A percentile compares a stretch with the other conserved stretches of the same genome.
Evolutionary conservation across 2,113 vertebrate species (phyloP).

Genomic region (Myxocyprinus asiaticus): DNA sequence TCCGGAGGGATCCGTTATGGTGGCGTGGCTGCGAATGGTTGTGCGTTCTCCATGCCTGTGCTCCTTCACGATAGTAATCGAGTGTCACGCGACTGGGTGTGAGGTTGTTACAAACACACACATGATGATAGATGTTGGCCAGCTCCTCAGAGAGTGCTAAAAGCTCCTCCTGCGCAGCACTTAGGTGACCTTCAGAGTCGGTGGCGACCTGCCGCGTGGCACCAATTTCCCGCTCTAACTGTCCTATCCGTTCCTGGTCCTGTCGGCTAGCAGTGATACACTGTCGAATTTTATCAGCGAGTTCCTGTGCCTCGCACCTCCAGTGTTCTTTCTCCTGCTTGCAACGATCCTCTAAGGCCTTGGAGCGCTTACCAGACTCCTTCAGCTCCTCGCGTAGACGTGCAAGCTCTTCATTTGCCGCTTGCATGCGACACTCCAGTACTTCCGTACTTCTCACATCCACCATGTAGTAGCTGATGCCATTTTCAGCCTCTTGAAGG

Average conservation of each 20-base stretch:
- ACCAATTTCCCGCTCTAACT: conserved; percentile 79
- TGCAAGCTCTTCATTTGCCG: conserved; percentile 70
- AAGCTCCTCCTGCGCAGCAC: conserved; percentile 81
- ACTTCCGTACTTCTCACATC: conserved; percentile 74
- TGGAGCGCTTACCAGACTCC: conserved; percentile 69
- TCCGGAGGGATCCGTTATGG: conserved; percentile 59
- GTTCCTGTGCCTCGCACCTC: conserved; percentile 73
- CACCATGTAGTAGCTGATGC: conserved; percentile 69
- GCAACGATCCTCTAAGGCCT: conserved; percentile 71
- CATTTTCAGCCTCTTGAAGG: conserved; percentile 29
- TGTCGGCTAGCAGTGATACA: conserved; percentile 75
- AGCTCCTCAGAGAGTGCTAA: conserved; percentile 82
- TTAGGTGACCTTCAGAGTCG: conserved; percentile 78
- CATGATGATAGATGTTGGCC: conserved; percentile 83
- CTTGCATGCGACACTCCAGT: conserved; percentile 70
- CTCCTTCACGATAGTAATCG: conserved; percentile 78
- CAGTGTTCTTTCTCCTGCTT: conserved; percentile 76
- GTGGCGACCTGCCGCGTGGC: conserved; percentile 73
- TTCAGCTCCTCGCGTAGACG: conserved; percentile 75
- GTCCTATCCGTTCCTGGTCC: conserved; percentile 77
- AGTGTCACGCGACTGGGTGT: conserved; percentile 81
- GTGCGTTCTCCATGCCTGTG: conserved; percentile 53
- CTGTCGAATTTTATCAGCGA: conserved; percentile 77
- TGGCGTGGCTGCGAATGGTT: conserved; percentile 52
- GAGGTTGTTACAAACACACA: conserved; percentile 81